Base-by-base conservation (phyloP, 1,140 invertebrate genomes). In the Drosophila pseudoananassae region DNA sequence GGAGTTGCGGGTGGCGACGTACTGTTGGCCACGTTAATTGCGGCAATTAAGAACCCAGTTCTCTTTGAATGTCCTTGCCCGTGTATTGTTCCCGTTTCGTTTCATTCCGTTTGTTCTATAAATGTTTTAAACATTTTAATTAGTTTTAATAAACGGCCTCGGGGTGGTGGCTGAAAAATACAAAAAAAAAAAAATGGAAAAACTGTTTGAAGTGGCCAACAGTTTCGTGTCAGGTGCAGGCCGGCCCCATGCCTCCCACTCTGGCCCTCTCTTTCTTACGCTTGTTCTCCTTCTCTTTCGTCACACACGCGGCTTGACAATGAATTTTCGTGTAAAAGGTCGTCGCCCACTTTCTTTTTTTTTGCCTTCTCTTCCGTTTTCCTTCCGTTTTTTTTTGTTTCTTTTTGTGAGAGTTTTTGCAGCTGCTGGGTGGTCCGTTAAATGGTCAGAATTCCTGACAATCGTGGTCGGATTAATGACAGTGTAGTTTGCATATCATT, bases 101-200 rank as follows among this genome's bases (percentile, higher is more conserved):
- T 63, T 49, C 68, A 60, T 73, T 73, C 69, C 71, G 71, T 75
- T 75, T 75, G 70, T 75, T 75, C 71, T 75, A 75, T 75, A 74
- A 75, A 75, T 75, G 71, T 75, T 75, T 75, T 75, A 75, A 75
- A 75, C 71, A 75, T 75, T 75, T 75, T 75, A 75, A 75, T 75
- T 75, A 75, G 71, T 75, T 75, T 75, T 75, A 75, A 74, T 75
- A 75, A 75, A 75, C 71, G 70, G 59, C 47, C 64, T 14, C 47
- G 47, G 53, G 25, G 31, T n/a, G 4, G 17, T 40, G 29, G 58
- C 20, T 52, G 40, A 23, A 15, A 31, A 53, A 65, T 36, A 46
- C 6, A 3, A 15, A 8, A 14, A 15, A 15, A 15, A 15, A 45
- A 45, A 45, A 45, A n/a, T 10, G n/a, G 31, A 27, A 52, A 52